Evolutionary conservation across 2,888 invertebrate genomes (phyloP).

Genomic region (Apodemia duryi): DNA sequence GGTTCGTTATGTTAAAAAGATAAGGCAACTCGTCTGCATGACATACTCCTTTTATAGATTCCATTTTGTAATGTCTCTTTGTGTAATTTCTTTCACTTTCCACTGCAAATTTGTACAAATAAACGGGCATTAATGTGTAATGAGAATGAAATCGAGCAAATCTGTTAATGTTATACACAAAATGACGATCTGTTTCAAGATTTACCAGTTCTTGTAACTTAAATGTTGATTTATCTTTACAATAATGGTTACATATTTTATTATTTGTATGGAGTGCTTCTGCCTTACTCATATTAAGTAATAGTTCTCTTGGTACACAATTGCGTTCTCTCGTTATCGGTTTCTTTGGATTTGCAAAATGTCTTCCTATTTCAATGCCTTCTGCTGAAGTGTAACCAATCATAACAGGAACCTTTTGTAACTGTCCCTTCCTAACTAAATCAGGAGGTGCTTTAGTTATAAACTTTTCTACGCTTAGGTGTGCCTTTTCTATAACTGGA

Average conservation of each 20-base stretch:
- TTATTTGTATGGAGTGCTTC: conserved; percentile 43
- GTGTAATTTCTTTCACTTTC: conserved; percentile 63
- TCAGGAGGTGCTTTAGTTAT: conserved; percentile 48
- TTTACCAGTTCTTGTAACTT: conserved; percentile 47
- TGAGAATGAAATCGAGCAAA: conserved; percentile 52
- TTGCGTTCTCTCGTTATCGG: conserved; percentile 45
- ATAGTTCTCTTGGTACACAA: conserved; percentile 64
- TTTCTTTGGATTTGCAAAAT: conserved; percentile 40
- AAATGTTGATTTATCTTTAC: conserved; percentile 45
- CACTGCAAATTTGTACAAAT: conserved; percentile 56
- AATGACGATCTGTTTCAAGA: conserved; percentile 56
- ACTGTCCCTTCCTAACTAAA: conserved; percentile 46
- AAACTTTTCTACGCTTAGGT: conserved; percentile 50
- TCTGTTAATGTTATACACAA: conserved; percentile 56
- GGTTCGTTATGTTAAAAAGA: conserved; percentile 55
- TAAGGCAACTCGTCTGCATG: conserved; percentile 66
- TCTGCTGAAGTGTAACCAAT: conserved; percentile 66
- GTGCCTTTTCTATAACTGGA: conserved; percentile 61
- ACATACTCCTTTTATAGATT: conserved; percentile 54
- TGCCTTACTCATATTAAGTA: conserved; percentile 47
- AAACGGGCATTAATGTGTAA: conserved; percentile 45
- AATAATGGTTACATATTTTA: conserved; percentile 58
- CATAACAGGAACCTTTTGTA: conserved; percentile 59
- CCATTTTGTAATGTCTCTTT: conserved; percentile 59
- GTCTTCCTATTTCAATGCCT: conserved; percentile 63